Evolutionary conservation across 2,888 invertebrate species (phyloP), one percentile per base, ranked within the genome.

Genomic region (Adela reaumurella): DNA sequence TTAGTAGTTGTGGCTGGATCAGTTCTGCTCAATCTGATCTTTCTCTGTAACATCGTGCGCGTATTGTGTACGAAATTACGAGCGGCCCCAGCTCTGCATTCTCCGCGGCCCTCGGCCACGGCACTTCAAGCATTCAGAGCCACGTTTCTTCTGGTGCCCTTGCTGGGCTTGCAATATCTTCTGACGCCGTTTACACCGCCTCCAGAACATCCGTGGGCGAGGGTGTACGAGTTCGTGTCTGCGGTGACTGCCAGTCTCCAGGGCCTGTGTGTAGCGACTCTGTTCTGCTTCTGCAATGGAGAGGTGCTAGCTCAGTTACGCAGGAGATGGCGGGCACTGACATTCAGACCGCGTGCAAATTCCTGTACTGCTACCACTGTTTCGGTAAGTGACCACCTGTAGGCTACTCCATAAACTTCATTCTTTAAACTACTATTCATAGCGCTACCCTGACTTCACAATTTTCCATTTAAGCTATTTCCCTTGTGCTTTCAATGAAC

Each of bases 221-320:
- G 84, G 55, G 81, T 84, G 56, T 94, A 95, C 78, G 92, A 92
- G 71, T 84, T 92, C 63, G 82, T 90, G 55, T 88, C 93, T 19
- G 94, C 95, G 55, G 82, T 94, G 59, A 89, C 90, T 46, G 89
- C 92, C 51, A 94, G 95, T 51, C 90, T 94, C 70, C 86, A 96
- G 90, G 96, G 96, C 52, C 84, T 95, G 51, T 93, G 92, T 68
- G 95, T 96, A 48, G 93, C 96, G 35, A 86, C 92, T 53, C 84
- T 96, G 47, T 94, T 93, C 76, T 94, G 94, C 68, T 96, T 96
- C 83, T 93, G 90, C 80, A 96, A 96, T 67, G 94, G 94, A 56
- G 96, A 96, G 86, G 96, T 96, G 72, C 86, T 91, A 59, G 89
- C 91, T 53, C 92, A 92, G 72, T 84, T 92, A 63, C 89, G 90